phyloP scores from a whole-genome alignment of 1,140 invertebrate species.

The Neodiprion pinetum region DNA sequence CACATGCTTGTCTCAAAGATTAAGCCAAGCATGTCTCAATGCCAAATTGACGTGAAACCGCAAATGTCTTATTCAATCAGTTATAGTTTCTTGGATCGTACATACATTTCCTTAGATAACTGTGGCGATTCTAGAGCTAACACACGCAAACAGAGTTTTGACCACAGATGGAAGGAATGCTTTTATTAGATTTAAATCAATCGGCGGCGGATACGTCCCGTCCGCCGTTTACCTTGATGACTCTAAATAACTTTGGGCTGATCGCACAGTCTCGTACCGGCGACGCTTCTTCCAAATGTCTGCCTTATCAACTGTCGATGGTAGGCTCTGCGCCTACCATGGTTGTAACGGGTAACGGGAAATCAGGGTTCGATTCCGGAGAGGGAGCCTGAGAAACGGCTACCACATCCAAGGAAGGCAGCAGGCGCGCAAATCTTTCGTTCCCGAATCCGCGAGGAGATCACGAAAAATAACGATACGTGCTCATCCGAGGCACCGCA shows the following conservation, averaged over 20 bases:
- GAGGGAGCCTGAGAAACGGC: too few relatives aligned
- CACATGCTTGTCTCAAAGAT: too few relatives aligned
- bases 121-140: too few relatives aligned
- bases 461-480: conserved; percentile 90
- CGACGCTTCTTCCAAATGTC: conserved; percentile 86
- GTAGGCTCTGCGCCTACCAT: conserved; percentile 80
- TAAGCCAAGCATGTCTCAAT: too few relatives aligned
- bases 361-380: conserved; percentile 69
- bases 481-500: conserved; percentile 79
- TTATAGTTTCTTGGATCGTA: too few relatives aligned
- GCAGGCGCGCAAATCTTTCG: too few relatives aligned
- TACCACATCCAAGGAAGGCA: too few relatives aligned
- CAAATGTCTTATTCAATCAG: too few relatives aligned
- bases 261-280: conserved; percentile 78
- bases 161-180: conserved; percentile 69
- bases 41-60: too few relatives aligned
- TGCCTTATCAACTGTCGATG: conserved; percentile 88
- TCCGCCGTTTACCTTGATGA: conserved; percentile 71
- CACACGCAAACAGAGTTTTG: too few relatives aligned
- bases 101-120: too few relatives aligned
- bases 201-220: conserved; percentile 22
- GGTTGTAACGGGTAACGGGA: conserved; percentile 70
- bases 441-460: too few relatives aligned
- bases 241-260: conserved; percentile 81
- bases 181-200: conserved; percentile 67